These are phyloP conservation scores for Tokudaia tokunoshimensis DNA, from an alignment of 2,797 vertebrate species.

Conservation along the genomic window DNA sequence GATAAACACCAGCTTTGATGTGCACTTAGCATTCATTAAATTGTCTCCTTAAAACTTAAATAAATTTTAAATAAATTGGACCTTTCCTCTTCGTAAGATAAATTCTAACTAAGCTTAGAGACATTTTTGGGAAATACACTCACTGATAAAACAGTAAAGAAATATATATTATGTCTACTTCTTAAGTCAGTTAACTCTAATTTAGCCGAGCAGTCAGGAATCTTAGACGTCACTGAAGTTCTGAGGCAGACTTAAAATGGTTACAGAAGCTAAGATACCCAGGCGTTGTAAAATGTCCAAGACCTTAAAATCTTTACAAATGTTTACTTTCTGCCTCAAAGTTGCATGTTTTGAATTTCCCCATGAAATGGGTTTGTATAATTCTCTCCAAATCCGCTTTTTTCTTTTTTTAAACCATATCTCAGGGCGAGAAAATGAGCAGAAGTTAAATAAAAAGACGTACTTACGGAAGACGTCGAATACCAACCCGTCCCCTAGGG, in stretches of 20 bases:
- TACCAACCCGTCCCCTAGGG: conserved; percentile 85
- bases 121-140: conserved; percentile 39
- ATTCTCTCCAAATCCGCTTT: conserved; percentile 43
- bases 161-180: neutral
- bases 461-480: conserved; percentile 86
- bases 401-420: conserved; percentile 64
- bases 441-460: conserved; percentile 82
- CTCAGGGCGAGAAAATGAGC: conserved; percentile 88
- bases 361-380: conserved; percentile 50
- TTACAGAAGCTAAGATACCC: conserved; percentile 9
- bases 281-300: neutral
- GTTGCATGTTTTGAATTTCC: conserved; percentile 49
- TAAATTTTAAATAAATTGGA: conserved; percentile 15
- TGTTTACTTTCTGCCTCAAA: conserved; percentile 35
- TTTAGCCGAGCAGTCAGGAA: neutral
- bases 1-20: conserved; percentile 9
- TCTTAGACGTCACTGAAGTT: conserved; percentile 27
- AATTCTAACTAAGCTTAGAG: conserved; percentile 44
- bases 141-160: conserved; percentile 42
- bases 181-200: neutral
- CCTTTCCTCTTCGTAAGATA: conserved; percentile 53
- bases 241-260: conserved; percentile 26
- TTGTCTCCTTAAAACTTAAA: neutral
- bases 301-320: neutral
- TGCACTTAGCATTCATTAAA: neutral